Evolutionary conservation across 2,888 invertebrate genomes (phyloP), one percentile per base, ranked within the genome.

Genomic region (Deladenus siricidicola): DNA sequence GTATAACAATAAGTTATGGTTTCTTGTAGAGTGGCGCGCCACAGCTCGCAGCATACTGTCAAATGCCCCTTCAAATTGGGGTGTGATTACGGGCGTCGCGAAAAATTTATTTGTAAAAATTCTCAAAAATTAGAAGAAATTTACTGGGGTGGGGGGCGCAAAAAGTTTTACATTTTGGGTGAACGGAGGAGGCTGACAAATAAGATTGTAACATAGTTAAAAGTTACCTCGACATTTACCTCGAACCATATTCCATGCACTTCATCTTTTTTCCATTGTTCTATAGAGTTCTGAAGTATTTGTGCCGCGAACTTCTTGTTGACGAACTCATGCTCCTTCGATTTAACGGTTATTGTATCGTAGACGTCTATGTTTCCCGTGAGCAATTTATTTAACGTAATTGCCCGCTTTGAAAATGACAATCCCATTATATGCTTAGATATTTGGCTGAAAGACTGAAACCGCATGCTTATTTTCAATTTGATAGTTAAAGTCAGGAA

Each of bases 241-340:
- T 85, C 85, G 78, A 90, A 89, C 90, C 90, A 90, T 70, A 89
- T 85, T 28, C 87, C 86, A 59, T 88, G 83, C 70, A 84, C 29
- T 26, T 44, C 14, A 29, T 39, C 29, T 3, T 21, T 10, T 64
- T 28, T 60, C 55, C 63, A 62, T 19, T 45, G 45, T 45, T 62
- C 62, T 17, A 65, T 39, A 4, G 62, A 62, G 14, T 26, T 26
- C 30, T 26, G n/a, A n/a, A 62, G 39, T 21, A 19, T 30, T 43
- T 53, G n/a, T 4, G 24, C 23, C n/a, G 64, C 64, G 4, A 14
- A 8, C 19, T 62, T 64, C n/a, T 34, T 26, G 8, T 19, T 58
- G 19, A 56, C 19, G 14, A 54, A 28, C n/a, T 4, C 30, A 24
- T 53, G 34, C 23, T 53, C 21, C 53, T 53, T 21, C 0, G 64